These are phyloP conservation scores for Platysteira castanea DNA, from an alignment of 2,113 vertebrate genomes.

Conservation along the genomic window DNA sequence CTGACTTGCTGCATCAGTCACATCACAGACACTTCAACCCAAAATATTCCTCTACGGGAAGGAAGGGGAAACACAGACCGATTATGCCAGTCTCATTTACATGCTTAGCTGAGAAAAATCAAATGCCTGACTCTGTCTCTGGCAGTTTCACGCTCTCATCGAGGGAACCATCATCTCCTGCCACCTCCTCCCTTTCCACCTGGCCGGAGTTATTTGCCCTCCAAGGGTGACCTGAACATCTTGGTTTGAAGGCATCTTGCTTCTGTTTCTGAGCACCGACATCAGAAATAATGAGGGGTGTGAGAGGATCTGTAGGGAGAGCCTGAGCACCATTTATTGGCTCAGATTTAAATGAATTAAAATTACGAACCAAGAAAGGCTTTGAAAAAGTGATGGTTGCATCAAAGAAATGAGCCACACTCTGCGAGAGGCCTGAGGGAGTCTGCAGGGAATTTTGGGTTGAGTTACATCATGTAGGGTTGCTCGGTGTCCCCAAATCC, in stretches of 20 bases:
- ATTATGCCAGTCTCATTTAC: constrained; percentile 7
- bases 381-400: background rate
- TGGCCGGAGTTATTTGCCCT: background rate
- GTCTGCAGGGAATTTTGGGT: background rate
- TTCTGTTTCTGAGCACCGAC: background rate
- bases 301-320: background rate
- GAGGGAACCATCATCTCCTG: background rate
- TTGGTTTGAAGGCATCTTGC: background rate
- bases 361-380: background rate
- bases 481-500: rapidly evolving
- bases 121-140: background rate
- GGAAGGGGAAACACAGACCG: background rate
- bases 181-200: background rate
- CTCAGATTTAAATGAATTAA: background rate
- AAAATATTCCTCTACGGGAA: background rate
- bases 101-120: background rate
- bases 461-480: rapidly evolving
- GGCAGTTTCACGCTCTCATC: background rate
- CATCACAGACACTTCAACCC: constrained; percentile 18
- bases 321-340: background rate
- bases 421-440: background rate
- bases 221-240: background rate
- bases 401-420: background rate
- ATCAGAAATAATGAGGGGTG: background rate
- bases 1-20: background rate